Evolutionary conservation across 30 jellyfish, hydroid and myxozoan species (phyloP), one percentile per base, ranked within the genome.

Genomic region (Catostylus mosaicus): DNA sequence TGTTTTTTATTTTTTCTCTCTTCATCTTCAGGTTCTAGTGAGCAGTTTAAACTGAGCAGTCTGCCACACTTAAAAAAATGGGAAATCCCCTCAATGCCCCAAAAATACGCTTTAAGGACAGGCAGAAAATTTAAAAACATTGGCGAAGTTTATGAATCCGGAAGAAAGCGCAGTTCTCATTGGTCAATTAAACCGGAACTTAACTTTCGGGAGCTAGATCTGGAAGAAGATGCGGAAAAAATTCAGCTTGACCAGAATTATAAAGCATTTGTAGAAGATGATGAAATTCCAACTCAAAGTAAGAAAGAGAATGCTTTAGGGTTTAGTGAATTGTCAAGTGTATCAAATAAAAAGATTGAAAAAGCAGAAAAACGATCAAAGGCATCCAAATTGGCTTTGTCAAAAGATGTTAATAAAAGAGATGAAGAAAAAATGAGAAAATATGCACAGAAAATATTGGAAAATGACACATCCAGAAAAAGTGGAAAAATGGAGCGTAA

Each of bases 151-250:
- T 88, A 2, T 32, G 64, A 63, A 5, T 31, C 34, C 19, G 94
- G 91, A 30, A 85, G 77, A 30, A 95, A 95, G 71, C 80, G 97
- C 23, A 85, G 97, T 68, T 67, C 89, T 9, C 91, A 84, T 74
- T 95, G 99, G 99, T 97, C 94, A 20, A 45, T 75, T 10, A 60
- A 72, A 60, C 99, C 99, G 2, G 97, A 95, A 20, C 51, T 75
- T 56, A 78, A 84, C 38, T 77, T 87, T 59, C 36, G 92, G 34
- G 99, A 95, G 63, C 67, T 95, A 3, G 99, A 89, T 10, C 19
- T 94, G 71, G 97, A 95, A 37, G 97, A 95, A 8, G 99, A 95
- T 74, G 91, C 87, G 19, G 99, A 95, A 76, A 95, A 79, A 64
- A 81, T 95, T 9, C 85, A 85, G 38, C 90, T 95, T 31, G 99